Base-by-base conservation (phyloP, 1,140 invertebrate species). In the Drosophila fuyamai region DNA sequence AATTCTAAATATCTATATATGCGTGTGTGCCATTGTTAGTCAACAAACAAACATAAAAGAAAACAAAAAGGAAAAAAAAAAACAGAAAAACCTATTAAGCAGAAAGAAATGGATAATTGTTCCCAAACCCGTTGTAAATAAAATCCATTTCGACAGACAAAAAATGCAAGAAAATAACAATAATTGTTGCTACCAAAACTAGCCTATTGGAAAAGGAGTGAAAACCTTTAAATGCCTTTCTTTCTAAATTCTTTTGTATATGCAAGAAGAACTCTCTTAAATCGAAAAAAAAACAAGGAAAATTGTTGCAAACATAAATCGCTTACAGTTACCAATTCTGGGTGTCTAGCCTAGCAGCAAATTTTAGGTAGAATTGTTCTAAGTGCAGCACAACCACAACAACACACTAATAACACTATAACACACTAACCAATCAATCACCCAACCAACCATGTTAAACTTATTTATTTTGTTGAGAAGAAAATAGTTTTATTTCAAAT, bases 1-100 rank as follows among this genome's bases (percentile, higher is more conserved):
- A 48, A 56, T 65, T 65, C 43, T 36, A 58, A 29, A 66, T 66
- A 66, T 35, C 50, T 51, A 58, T 66, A 65, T 54, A 79, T 83
- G 76, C 71, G 81, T 83, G 80, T 83, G 80, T 79, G 80, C 80
- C 60, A 83, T 82, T 83, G 75, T 74, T 81, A 68, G 72, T 75
- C 73, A 76, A 40, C 32, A 62, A 47, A 47, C n/a, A 35, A 41
- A 36, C 12, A 44, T 51, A 16, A 51, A 51, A 16, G 7, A 50
- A 27, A 48, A 48, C 47, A 29, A 32, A 58, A 29, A 18, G n/a
- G 27, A 55, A n/a, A 59, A 35, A 50, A 66, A 40, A 35, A 14
- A 27, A 29, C 12, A 57, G 14, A 47, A 43, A 50, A 54, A 16
- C 13, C 46, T 5, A 50, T 23, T n/a, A 5, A 16, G n/a, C 29